Evolutionary conservation across 1,140 invertebrate genomes (phyloP).

Genomic region (Neelides sp.): DNA sequence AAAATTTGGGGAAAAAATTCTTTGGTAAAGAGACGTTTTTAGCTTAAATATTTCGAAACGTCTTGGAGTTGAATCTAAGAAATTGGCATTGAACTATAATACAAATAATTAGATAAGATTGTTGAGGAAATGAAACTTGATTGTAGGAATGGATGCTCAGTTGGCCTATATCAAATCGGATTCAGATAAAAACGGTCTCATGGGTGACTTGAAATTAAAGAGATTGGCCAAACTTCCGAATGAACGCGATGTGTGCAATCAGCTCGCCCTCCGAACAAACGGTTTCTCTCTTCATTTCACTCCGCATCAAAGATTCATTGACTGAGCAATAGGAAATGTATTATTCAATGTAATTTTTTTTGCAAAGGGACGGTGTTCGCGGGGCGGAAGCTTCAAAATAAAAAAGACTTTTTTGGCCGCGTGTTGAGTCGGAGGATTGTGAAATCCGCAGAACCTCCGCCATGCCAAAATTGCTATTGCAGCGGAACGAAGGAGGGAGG

Average conservation of each 20-base stretch:
- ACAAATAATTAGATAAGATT: background rate
- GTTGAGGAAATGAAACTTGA: constrained; percentile 10
- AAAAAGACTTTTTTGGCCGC: constrained; percentile 48
- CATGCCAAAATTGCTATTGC: constrained; percentile 62
- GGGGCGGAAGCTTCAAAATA: constrained; percentile 45
- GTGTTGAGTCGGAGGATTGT: constrained; percentile 57
- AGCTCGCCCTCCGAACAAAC: constrained; percentile 66
- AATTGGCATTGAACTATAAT: constrained; percentile 20
- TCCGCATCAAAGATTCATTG: constrained; percentile 20
- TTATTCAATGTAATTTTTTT: constrained; percentile 31
- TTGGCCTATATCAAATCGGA: constrained; percentile 65
- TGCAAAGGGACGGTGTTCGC: constrained; percentile 46
- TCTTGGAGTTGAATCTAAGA: too few species aligned
- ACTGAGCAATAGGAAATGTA: constrained; percentile 6
- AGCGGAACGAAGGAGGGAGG: constrained; percentile 49
- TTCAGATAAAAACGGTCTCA: constrained; percentile 41
- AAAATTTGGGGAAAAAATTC: constrained; percentile 53
- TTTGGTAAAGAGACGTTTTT: constrained; percentile 47
- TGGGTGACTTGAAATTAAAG: constrained; percentile 52
- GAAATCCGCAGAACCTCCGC: constrained; percentile 44
- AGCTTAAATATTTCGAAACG: too few species aligned
- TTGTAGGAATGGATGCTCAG: constrained; percentile 52
- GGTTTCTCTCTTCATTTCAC: constrained; percentile 41
- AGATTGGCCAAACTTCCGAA: constrained; percentile 60
- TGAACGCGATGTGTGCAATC: constrained; percentile 60